Percentiles rank a stretch among this genome's conserved stretches.
phyloP scores from a whole-genome alignment of 2,113 vertebrate genomes.

The Vidua macroura region DNA sequence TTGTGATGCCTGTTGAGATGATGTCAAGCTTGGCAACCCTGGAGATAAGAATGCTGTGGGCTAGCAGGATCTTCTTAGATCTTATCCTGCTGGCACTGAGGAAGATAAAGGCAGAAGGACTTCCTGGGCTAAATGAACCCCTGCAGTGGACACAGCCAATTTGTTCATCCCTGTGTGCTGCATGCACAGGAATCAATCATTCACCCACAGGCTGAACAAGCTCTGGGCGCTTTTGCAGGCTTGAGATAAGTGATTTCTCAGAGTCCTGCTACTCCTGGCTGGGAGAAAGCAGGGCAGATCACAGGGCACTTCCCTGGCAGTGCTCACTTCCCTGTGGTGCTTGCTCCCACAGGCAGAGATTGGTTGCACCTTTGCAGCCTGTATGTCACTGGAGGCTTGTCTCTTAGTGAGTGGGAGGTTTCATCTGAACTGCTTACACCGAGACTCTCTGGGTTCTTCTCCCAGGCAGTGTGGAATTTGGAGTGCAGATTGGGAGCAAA shows the following conservation, averaged over 20 bases:
- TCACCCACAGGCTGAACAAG: fast-evolving
- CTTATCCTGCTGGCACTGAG: not conserved
- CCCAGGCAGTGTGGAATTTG: fast-evolving
- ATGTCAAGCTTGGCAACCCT: not conserved
- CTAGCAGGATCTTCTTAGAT: not conserved
- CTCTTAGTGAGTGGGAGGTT: not conserved
- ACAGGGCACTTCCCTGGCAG: not conserved
- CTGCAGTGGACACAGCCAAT: not conserved
- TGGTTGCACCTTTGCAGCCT: not conserved
- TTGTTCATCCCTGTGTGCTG: not conserved
- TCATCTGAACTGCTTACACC: not conserved
- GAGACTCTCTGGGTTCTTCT: not conserved
- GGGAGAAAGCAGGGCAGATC: not conserved
- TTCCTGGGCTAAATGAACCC: not conserved
- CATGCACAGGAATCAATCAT: not conserved
- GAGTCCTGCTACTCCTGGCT: not conserved
- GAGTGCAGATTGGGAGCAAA: not conserved
- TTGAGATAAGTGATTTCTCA: not conserved
- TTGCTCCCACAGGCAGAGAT: not conserved
- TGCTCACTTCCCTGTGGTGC: not conserved
- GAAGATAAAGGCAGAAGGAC: not conserved
- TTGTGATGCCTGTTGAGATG: not conserved
- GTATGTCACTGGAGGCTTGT: not conserved
- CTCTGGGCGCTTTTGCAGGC: not conserved
- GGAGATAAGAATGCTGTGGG: not conserved